Percentiles rank a stretch among this genome's conserved stretches.
phyloP scores from a whole-genome alignment of 23 tunicate genomes.

The Styela plicata region DNA sequence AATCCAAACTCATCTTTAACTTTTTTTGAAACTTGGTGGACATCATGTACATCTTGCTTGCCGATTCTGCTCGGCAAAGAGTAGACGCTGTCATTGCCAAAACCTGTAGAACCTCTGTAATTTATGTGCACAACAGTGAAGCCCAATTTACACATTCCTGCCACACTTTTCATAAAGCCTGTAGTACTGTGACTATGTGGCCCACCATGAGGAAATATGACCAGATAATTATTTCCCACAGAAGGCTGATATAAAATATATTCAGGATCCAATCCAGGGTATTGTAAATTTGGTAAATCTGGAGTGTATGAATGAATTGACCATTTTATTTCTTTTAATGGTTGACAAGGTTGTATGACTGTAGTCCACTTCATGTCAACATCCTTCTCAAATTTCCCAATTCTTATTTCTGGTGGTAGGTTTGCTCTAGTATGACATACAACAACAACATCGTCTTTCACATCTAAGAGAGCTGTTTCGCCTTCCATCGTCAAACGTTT shows the following conservation, averaged over 20 bases:
- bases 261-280: conserved; percentile 50
- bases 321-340: conserved; percentile 36
- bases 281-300: conserved; percentile 28
- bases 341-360: conserved; percentile 20
- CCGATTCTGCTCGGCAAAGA: conserved; percentile 53
- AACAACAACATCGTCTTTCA: conserved; percentile 46
- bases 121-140: conserved; percentile 68
- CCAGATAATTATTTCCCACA: conserved; percentile 8
- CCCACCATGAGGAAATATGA: conserved; percentile 86
- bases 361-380: conserved; percentile 32
- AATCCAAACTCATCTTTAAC: not conserved
- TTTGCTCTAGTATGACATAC: conserved; percentile 52
- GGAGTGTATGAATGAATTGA: conserved; percentile 38
- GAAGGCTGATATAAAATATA: conserved; percentile 54
- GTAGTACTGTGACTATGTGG: conserved; percentile 48
- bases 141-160: conserved; percentile 43
- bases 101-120: conserved; percentile 79
- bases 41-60: conserved; percentile 70
- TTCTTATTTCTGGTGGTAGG: conserved; percentile 30
- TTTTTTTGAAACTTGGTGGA: conserved; percentile 55
- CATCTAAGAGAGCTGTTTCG: conserved; percentile 27
- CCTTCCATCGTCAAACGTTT: conserved; percentile 33
- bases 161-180: conserved; percentile 29
- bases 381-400: conserved; percentile 20
- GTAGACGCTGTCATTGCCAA: conserved; percentile 56